These are phyloP conservation scores for Rhodophaea formosa DNA, from an alignment of 2,888 invertebrate genomes.

Conservation along the genomic window DNA sequence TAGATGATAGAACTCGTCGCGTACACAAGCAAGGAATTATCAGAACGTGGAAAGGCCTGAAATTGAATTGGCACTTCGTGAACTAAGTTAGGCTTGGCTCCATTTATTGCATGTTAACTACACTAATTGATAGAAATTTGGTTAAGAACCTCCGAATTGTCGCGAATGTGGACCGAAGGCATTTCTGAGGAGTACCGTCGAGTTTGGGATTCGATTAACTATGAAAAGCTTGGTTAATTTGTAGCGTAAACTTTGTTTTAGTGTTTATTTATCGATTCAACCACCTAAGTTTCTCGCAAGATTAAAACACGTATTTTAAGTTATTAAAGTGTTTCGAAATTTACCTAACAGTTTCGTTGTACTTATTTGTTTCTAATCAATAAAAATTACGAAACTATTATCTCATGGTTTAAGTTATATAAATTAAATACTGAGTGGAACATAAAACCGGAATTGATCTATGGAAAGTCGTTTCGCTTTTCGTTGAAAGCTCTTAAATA, in stretches of 20 bases:
- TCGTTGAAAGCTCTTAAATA: too few relatives aligned
- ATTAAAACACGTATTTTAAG: too few relatives aligned
- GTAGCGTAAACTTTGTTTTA: background rate
- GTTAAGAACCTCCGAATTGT: slow-evolving; percentile 41
- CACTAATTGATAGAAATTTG: slow-evolving; percentile 67
- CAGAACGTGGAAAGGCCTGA: slow-evolving; percentile 44
- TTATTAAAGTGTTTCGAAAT: too few relatives aligned
- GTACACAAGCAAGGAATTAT: slow-evolving; percentile 44
- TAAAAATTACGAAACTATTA: too few relatives aligned
- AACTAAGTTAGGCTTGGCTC: slow-evolving; percentile 65
- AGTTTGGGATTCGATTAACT: slow-evolving; percentile 12
- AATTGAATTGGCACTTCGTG: slow-evolving; percentile 65
- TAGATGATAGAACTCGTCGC: slow-evolving; percentile 21
- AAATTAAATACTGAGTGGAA: too few relatives aligned
- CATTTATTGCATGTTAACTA: slow-evolving; percentile 74
- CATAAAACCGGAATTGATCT: too few relatives aligned
- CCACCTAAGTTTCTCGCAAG: too few relatives aligned
- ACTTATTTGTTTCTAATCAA: too few relatives aligned
- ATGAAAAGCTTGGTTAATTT: background rate
- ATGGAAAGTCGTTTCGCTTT: too few relatives aligned
- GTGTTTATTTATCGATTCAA: background rate
- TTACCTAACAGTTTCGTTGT: too few relatives aligned
- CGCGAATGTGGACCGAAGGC: slow-evolving; percentile 14
- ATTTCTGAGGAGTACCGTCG: slow-evolving; percentile 9
- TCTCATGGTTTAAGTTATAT: too few relatives aligned